Evolutionary conservation across 2,888 invertebrate species (phyloP), one percentile per base, ranked within the genome.

Genomic region (Omphaloscelis lunosa): DNA sequence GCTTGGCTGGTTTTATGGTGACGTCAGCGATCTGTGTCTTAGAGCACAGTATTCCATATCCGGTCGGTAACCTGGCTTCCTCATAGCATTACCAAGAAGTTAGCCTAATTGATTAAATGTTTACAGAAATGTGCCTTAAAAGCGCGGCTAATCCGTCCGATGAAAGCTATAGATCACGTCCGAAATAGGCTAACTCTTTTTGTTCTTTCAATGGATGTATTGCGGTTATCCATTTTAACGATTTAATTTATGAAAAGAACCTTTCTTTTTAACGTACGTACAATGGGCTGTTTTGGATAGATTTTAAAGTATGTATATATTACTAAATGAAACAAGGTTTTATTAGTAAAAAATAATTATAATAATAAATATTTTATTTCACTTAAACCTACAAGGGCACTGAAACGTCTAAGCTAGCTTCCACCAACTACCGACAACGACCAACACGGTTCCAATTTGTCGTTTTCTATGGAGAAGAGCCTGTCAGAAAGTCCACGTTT

Each of bases 161-260:
- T 82, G 77, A 80, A 77, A 77, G 71, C 39, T 63, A 70, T 59
- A 61, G 27, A 66, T 71, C 59, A 45, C 23, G 53, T 56, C 39
- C 29, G 53, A 20, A 51, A 76, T 48, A 53, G 34, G 12, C 4
- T 65, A 72, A 71, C 62, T 59, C 62, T 39, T 81, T 71, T 71
- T 62, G 53, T 68, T 77, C n/a, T 53, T 71, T 67, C 41, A 39
- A 48, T 59, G 72, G 71, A 82, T 82, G 53, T 77, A 77, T 77
- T 68, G 62, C 27, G 58, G 51, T 51, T 51, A 45, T 29, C 20
- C 58, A 34, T 34, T 68, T 48, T 20, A 41, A 68, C 27, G 34
- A 58, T 51, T 80, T 51, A 29, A 63, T 76, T 66, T 61, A 29
- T 59, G 9, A 66, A 66, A 53, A 11, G 4, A 23, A 23, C 0